These are phyloP conservation scores for Drepanosiphum platanoidis DNA, from an alignment of 2,888 invertebrate genomes.

Conservation along the genomic window DNA sequence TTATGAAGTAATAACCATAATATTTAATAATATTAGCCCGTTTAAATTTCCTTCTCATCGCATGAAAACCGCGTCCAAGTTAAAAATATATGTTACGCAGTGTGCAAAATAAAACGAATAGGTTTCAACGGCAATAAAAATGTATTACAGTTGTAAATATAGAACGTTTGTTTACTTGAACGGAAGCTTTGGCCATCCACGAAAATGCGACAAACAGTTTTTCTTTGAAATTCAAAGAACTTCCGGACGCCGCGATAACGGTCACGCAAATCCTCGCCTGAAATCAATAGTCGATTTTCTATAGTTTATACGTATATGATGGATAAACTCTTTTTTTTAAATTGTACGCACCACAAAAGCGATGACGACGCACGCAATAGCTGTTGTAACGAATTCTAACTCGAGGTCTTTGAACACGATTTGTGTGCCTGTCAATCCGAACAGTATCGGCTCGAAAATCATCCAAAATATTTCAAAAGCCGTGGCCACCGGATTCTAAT, in stretches of 20 bases:
- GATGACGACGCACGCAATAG: conserved; percentile 75
- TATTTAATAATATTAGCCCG: not conserved
- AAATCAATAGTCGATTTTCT: conserved; percentile 54
- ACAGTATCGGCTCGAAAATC: conserved; percentile 94
- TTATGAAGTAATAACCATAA: not conserved
- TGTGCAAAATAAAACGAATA: not conserved
- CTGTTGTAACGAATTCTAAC: conserved; percentile 75
- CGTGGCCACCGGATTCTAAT: conserved; percentile 82
- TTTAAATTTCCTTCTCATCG: not conserved
- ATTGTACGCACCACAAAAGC: conserved; percentile 71
- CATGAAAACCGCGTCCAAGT: not conserved
- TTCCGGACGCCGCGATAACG: conserved; percentile 77
- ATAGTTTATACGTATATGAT: not conserved
- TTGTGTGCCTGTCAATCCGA: conserved; percentile 91
- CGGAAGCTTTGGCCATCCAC: conserved; percentile 98
- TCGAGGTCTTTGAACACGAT: conserved; percentile 81
- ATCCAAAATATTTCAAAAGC: conserved; percentile 94
- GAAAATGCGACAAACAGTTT: conserved; percentile 90
- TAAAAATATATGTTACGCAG: not conserved
- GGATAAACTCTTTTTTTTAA: not conserved
- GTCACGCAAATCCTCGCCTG: conserved; percentile 76
- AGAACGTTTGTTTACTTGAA: conserved; percentile 74
- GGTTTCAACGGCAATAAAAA: not conserved
- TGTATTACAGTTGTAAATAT: not conserved
- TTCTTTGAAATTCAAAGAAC: conserved; percentile 86